These are phyloP conservation scores for Rhynchopsitta pachyrhyncha DNA, from an alignment of 2,113 vertebrate species.

Conservation along the genomic window DNA sequence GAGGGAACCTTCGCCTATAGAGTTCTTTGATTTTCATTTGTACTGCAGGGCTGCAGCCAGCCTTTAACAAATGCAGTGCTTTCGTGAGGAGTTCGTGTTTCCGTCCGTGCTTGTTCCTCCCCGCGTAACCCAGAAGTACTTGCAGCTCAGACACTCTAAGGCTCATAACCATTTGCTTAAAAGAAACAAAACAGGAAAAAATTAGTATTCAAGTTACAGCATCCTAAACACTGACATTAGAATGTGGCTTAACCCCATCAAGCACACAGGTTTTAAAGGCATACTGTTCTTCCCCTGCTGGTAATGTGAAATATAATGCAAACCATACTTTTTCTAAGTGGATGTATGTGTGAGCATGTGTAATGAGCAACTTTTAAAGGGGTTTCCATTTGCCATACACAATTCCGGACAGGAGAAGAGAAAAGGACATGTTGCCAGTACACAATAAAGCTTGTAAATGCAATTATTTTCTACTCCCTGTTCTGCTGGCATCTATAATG, in stretches of 20 bases:
- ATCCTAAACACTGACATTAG: background rate
- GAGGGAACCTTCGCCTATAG: constrained; percentile 93
- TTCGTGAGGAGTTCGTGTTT: constrained; percentile 99
- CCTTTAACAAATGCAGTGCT: constrained; percentile 94
- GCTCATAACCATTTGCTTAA: constrained; percentile 99
- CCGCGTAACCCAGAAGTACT: constrained; percentile 97
- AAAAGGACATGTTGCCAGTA: background rate
- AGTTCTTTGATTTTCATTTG: constrained; percentile 99
- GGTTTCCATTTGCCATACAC: background rate
- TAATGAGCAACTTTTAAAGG: background rate
- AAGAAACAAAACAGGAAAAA: constrained; percentile 55
- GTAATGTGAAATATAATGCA: background rate
- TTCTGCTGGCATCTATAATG: background rate
- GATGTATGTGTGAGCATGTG: no score
- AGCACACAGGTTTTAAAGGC: background rate
- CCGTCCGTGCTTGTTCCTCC: constrained; percentile 97
- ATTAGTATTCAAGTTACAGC: background rate
- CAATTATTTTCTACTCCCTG: background rate
- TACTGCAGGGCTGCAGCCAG: constrained; percentile 95
- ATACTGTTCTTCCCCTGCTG: background rate
- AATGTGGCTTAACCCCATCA: background rate
- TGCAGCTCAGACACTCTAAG: constrained; percentile 98
- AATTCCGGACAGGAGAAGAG: background rate
- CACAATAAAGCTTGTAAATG: background rate
- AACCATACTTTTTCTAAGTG: no score